Conservation (phyloP, 2,888 invertebrate genomes). For the Melanostoma mellinum region DNA sequence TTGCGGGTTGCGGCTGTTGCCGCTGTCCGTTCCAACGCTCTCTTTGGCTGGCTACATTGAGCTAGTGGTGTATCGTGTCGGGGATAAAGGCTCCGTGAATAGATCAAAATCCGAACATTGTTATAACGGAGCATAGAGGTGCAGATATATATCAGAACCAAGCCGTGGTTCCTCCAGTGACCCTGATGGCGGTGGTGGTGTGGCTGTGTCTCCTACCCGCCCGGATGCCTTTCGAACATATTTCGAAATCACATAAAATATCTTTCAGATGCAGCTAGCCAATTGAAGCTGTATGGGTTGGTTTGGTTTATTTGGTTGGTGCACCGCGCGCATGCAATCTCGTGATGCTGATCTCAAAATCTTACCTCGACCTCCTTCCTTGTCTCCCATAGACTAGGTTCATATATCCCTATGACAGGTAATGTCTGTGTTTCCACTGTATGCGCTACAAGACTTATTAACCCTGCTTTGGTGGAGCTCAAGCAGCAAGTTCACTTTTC, state of each 20-base stretch:
- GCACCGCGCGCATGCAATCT: conserved; percentile 62
- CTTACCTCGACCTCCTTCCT: conserved; percentile 41
- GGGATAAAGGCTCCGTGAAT: conserved; percentile 71
- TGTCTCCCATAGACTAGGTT: conserved; percentile 53
- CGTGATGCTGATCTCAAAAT: conserved; percentile 65
- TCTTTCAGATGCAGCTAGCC: conserved; percentile 57
- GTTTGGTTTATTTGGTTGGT: background rate
- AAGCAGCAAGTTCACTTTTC: conserved; percentile 54
- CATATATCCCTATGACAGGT: conserved; percentile 72
- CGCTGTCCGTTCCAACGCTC: conserved; percentile 3
- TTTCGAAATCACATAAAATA: conserved; percentile 72
- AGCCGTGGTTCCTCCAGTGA: conserved; percentile 51
- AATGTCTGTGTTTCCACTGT: conserved; percentile 70
- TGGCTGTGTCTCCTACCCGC: conserved; percentile 27
- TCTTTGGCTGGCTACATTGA: too few species aligned
- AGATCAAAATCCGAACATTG: conserved; percentile 73
- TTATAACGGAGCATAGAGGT: conserved; percentile 71
- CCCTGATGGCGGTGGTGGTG: conserved; percentile 58
- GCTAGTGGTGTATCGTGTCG: conserved; percentile 63
- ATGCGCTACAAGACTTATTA: conserved; percentile 68
- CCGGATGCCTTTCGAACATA: conserved; percentile 47
- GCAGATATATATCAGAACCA: conserved; percentile 68
- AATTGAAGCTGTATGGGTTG: conserved; percentile 39
- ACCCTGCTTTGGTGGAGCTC: conserved; percentile 35
- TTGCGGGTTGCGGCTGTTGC: conserved; percentile 22